Conservation (phyloP, 2,888 invertebrate species). For the Thera obeliscata region DNA sequence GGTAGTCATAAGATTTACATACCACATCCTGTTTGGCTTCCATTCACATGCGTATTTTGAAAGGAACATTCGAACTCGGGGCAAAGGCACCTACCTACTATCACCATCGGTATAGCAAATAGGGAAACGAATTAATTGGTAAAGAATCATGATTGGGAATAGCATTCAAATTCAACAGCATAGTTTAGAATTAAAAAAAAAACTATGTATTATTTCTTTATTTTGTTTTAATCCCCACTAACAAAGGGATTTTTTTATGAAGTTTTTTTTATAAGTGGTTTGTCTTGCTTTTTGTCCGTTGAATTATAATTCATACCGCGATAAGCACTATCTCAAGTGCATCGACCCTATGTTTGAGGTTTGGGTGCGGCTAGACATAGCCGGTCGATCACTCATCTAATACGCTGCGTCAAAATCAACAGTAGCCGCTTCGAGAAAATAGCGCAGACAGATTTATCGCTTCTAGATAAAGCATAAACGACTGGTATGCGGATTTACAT, state of each 20-base stretch:
- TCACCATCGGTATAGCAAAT: too few species aligned
- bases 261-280: too few species aligned
- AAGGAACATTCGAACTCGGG: not conserved
- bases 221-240: too few species aligned
- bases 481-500: constrained; percentile 18
- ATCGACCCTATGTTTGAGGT: constrained; percentile 29
- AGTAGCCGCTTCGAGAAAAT: constrained; percentile 25
- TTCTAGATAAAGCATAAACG: constrained; percentile 19
- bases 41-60: not conserved
- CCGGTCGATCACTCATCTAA: constrained; percentile 35
- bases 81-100: too few species aligned
- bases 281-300: not conserved
- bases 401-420: constrained; percentile 29
- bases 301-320: not conserved
- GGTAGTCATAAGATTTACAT: constrained; percentile 33
- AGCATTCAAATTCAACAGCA: too few species aligned
- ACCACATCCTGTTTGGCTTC: constrained; percentile 26
- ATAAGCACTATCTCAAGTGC: constrained; percentile 31
- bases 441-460: constrained; percentile 23
- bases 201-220: too few species aligned
- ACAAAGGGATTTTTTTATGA: too few species aligned
- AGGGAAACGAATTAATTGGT: too few species aligned
- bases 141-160: too few species aligned
- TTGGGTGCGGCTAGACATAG: constrained; percentile 20
- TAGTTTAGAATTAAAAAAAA: too few species aligned